Conservation (phyloP, 2,888 invertebrate genomes). For the Caenorhabditis sulstoni region DNA sequence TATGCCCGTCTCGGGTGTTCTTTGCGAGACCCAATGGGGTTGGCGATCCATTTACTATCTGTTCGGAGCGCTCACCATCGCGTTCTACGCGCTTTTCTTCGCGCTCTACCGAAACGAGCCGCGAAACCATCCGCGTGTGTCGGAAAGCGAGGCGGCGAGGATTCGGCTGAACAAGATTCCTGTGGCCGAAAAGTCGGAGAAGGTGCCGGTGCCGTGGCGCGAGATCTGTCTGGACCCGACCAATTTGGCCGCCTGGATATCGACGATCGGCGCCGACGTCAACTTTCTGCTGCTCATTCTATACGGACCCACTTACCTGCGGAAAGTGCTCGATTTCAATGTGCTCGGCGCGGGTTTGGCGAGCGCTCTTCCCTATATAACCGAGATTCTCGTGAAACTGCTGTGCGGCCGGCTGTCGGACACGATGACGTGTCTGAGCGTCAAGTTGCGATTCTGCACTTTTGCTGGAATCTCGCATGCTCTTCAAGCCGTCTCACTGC, state of each 20-base stretch:
- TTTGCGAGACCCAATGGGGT: conserved; percentile 43
- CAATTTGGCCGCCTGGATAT: conserved; percentile 8
- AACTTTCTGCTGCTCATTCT: conserved; percentile 21
- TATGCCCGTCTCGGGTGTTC: conserved; percentile 49
- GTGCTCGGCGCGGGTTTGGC: conserved; percentile 59
- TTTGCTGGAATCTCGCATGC: conserved; percentile 66
- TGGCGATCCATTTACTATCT: conserved; percentile 52
- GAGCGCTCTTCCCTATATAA: conserved; percentile 61
- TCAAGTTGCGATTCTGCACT: conserved; percentile 49
- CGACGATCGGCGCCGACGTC: conserved; percentile 20
- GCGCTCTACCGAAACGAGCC: conserved; percentile 32
- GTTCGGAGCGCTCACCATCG: conserved; percentile 12
- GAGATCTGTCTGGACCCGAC: conserved; percentile 24
- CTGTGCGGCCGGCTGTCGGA: conserved; percentile 62
- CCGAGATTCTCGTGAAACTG: conserved; percentile 54
- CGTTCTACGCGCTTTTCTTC: conserved; percentile 14
- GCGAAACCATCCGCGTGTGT: neutral
- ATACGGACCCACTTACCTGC: conserved; percentile 44
- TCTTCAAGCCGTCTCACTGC: conserved; percentile 64
- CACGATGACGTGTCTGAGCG: conserved; percentile 50
- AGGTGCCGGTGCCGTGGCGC: conserved; percentile 43
- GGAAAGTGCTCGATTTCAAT: conserved; percentile 62
- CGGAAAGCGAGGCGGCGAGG: neutral
- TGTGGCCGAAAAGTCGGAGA: neutral
- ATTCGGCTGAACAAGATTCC: neutral